Base-by-base conservation (phyloP, 2,888 invertebrate genomes). In the Sinotaia quadrata region DNA sequence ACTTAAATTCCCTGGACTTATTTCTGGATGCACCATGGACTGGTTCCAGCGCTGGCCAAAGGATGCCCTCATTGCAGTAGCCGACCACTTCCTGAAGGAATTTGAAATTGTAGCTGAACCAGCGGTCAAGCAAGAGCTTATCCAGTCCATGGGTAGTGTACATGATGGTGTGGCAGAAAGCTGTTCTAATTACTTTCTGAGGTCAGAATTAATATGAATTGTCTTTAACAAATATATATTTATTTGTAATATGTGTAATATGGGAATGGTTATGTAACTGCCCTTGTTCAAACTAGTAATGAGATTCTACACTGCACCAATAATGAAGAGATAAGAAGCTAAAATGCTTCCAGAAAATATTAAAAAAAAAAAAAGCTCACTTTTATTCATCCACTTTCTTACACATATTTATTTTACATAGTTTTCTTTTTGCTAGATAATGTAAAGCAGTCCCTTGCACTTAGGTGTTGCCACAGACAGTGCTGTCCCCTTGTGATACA, bases 21-120 rank as follows among this genome's bases (percentile, higher is more conserved):
- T 96, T 84, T 95, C 95, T 15, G 96, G 96, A 0, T 95, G 95
- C 77, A 94, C 93, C 0, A 94, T 96, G 89, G 94, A 96, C 86
- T 96, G 96, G 96, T 96, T 96, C 89, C 93, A 93, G 78, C 92
- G 92, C 76, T 96, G 96, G 96, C 96, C 96, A 0, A 92, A 90
- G 83, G 94, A 93, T 85, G 96, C 95, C 0, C 89, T 96, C 12
- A 91, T 93, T 69, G 95, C 94, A 79, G 96, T 96, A 0, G 93
- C 95, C 0, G 89, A 91, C 56, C 94, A 95, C 88, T 94, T 94
- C 85, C 88, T 96, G 56, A 85, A 87, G 7, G 90, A 91, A 8
- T 95, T 93, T 72, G 81, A 91, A 8, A 95, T 97, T 59, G 95
- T 94, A 83, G 97, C 97, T 87, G 93, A 92, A 0, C 87, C 89